Base-by-base conservation (phyloP, 2,797 vertebrate species). In the Chanos chanos region DNA sequence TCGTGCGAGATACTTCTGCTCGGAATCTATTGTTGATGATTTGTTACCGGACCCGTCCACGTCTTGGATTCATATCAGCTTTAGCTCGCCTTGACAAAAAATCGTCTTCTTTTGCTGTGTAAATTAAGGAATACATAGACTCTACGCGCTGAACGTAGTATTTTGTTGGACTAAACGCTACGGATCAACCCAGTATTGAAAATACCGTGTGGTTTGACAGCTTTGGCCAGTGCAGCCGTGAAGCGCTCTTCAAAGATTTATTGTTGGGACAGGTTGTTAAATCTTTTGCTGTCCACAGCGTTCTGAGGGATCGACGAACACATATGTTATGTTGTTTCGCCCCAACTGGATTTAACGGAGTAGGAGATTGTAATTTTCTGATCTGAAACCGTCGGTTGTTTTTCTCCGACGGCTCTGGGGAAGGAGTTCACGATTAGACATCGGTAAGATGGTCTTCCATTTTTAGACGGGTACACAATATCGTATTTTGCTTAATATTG, bases 1-100 rank as follows among this genome's bases (percentile, higher is more conserved):
- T 71, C 74, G 80, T 55, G 71, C 73, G 47, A 72, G 55, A 75
- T 74, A 47, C 57, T 65, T 61, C 49, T 64, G 39, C 77, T 69
- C 81, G 84, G 84, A 68, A 85, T 88, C 87, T 89, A 87, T 83
- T 78, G 88, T 83, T 85, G 82, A 81, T 60, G 82, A 84, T 83
- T 82, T 84, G 86, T 86, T 86, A 86, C 75, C 79, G 81, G 83
- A 77, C 82, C 77, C 71, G 79, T 73, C 76, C 33, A 79, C 83
- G 74, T 73, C 79, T 81, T 81, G 66, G 86, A 79, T 76, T 79
- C 87, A 21, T 77, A 77, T 18, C 77, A 66, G 63, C 77, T 75
- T 71, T 21, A 72, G 72, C 76, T 55, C 19, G 56, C 68, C 72
- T 72, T 16, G 68, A 83, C 63, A 68, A 73, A 78, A 85, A 83